Evolutionary conservation across 2,888 invertebrate species (phyloP), one percentile per base, ranked within the genome.

Genomic region (Drosophila paucipuncta): DNA sequence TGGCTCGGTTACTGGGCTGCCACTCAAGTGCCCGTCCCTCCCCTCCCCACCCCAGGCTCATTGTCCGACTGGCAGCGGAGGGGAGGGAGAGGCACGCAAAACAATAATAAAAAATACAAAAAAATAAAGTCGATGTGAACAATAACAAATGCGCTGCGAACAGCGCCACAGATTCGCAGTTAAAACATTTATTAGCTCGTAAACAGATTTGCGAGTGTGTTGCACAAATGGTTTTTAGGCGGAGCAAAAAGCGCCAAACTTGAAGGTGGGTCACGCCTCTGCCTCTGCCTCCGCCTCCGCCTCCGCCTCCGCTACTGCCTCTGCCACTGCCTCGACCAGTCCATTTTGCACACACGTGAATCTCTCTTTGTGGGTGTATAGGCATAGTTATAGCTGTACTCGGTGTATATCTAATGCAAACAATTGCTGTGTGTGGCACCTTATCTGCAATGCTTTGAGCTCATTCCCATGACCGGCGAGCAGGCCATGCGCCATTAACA

Each of bases 171-270:
- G 69, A 78, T 87, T 71, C 59, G 85, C 80, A 89, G 73, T 70
- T 83, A 67, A 83, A 73, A 80, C 58, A 78, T 89, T 89, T 85
- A 89, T 89, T 83, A 68, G 86, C 66, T 73, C 73, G 76, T 70
- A 62, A 89, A 89, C 61, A 78, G 66, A 72, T 78, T 88, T 85
- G 71, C 49, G 78, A 78, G 50, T 31, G 64, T 69, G 57, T 69
- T 74, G 70, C 64, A 28, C 52, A 64, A 63, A 62, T 62, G 61
- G 18, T 43, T 39, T 50, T 33, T 35, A 22, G 39, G n/a, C 22
- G 31, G 11, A 7, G n/a, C n/a, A 16, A 43, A 52, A 47, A 9
- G 22, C n/a, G 13, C 13, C 35, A 35, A 39, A 61, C 39, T 30
- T 52, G 5, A 35, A 43, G 33, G 13, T 37, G 68, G 49, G 13